These are phyloP conservation scores for Conus betulinus DNA, from an alignment of 1,140 invertebrate genomes.

Conservation along the genomic window DNA sequence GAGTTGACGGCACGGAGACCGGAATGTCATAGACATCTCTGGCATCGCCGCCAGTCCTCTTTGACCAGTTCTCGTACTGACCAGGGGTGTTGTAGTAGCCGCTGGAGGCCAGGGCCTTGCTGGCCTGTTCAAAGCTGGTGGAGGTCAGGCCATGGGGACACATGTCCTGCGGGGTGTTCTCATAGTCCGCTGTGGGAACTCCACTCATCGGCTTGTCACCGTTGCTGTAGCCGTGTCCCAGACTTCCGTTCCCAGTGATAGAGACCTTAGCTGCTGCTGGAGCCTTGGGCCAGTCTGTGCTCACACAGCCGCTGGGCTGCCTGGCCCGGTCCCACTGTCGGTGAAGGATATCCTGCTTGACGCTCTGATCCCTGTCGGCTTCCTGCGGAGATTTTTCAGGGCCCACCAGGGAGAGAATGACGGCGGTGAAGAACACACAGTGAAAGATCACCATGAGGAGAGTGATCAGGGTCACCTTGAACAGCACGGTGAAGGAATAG, in stretches of 20 bases:
- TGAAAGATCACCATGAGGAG: constrained; percentile 96
- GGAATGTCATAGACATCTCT: neutral
- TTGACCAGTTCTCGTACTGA: neutral
- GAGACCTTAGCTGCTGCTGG: too few species aligned
- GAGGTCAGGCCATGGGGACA: neutral
- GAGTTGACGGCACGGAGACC: neutral
- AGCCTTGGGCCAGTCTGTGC: too few species aligned
- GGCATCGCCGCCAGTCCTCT: too few species aligned
- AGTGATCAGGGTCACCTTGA: constrained; percentile 97
- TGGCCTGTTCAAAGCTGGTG: neutral
- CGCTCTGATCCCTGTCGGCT: neutral
- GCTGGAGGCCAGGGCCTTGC: neutral
- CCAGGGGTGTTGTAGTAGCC: neutral
- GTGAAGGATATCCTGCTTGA: neutral
- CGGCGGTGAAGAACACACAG: constrained; percentile 92
- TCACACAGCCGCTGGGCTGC: too few species aligned
- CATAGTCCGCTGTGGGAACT: neutral
- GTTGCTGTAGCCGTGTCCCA: too few species aligned
- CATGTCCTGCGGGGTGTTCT: neutral
- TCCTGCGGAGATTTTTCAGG: constrained; percentile 86
- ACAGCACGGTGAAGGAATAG: constrained; percentile 97
- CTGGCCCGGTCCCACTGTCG: neutral
- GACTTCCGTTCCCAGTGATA: too few species aligned
- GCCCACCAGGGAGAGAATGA: constrained; percentile 84
- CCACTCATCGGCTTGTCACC: too few species aligned